Percentiles rank a stretch among this genome's conserved stretches.
These are phyloP conservation scores for Ophion ventricosus DNA, from an alignment of 2,888 invertebrate genomes.

Conservation along the genomic window DNA sequence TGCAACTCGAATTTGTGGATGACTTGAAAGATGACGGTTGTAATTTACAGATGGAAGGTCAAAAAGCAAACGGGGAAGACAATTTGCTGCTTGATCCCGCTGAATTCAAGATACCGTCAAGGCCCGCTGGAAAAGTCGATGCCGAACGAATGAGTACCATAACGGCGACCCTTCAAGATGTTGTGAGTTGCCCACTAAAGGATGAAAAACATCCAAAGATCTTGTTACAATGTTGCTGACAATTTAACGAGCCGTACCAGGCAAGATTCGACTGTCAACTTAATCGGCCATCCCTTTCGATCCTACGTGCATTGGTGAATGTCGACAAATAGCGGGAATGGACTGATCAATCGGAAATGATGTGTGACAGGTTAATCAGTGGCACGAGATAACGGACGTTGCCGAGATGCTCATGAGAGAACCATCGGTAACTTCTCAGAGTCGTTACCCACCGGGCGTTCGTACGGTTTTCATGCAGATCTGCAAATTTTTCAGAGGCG, in stretches of 20 bases:
- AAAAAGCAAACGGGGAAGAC: slow-evolving; percentile 23
- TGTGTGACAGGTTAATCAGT: slow-evolving; percentile 75
- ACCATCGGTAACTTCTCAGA: slow-evolving; percentile 74
- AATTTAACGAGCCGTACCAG: neutral
- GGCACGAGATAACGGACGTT: slow-evolving; percentile 80
- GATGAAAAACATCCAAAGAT: neutral
- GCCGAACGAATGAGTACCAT: slow-evolving; percentile 75
- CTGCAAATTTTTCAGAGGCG: slow-evolving; percentile 85
- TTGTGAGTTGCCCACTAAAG: slow-evolving; percentile 72
- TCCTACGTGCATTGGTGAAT: neutral
- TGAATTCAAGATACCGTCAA: slow-evolving; percentile 58
- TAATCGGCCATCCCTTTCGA: slow-evolving; percentile 2
- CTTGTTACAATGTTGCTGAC: neutral
- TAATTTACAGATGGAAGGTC: slow-evolving; percentile 9
- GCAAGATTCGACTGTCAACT: neutral
- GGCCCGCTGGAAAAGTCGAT: slow-evolving; percentile 63
- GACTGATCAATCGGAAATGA: slow-evolving; percentile 24
- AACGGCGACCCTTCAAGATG: slow-evolving; percentile 77
- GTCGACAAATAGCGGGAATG: slow-evolving; percentile 12
- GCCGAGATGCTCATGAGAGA: slow-evolving; percentile 77
- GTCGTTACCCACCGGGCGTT: slow-evolving; percentile 74
- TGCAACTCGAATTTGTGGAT: too few species aligned
- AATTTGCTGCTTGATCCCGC: slow-evolving; percentile 56
- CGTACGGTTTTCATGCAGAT: slow-evolving; percentile 84
- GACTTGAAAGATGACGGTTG: too few species aligned